These are phyloP conservation scores for Galerucella pusilla DNA, from an alignment of 2,888 invertebrate species.

Conservation along the genomic window DNA sequence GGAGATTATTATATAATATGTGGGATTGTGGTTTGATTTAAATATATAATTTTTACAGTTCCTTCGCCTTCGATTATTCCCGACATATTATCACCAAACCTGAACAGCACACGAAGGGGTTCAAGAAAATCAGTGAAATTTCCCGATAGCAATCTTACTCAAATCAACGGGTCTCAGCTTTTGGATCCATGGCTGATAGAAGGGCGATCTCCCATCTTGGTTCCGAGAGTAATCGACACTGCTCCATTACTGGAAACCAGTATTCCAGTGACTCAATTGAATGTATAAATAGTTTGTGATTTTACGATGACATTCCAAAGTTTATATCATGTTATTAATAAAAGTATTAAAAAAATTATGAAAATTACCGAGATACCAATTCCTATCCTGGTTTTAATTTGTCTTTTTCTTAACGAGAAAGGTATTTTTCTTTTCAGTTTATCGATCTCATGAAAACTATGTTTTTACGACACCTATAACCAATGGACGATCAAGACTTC, in stretches of 20 bases:
- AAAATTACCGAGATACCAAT: no score
- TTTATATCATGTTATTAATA: conserved; percentile 10
- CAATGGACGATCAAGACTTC: no score
- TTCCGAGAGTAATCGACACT: conserved; percentile 51
- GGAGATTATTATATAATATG: no score
- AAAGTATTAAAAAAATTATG: neutral
- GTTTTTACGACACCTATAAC: no score
- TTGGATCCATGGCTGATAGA: conserved; percentile 62
- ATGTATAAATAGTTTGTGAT: conserved; percentile 28
- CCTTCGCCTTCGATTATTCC: conserved; percentile 63
- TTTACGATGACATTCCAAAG: neutral
- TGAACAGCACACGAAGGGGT: conserved; percentile 63
- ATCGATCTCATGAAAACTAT: no score
- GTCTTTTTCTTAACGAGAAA: no score
- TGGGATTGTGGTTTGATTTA: no score
- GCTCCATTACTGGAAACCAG: conserved; percentile 54
- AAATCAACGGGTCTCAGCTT: conserved; percentile 57
- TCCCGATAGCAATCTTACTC: conserved; percentile 65
- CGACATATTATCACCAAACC: conserved; percentile 57
- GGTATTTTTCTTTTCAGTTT: no score
- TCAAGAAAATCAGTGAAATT: conserved; percentile 79
- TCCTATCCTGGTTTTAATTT: no score
- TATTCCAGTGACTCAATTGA: conserved; percentile 35
- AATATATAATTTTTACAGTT: conserved; percentile 47
- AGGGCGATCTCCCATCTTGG: conserved; percentile 53